Percentiles rank a stretch among this genome's conserved stretches.
phyloP scores from a whole-genome alignment of 1,140 invertebrate genomes.

The Cydia splendana region DNA sequence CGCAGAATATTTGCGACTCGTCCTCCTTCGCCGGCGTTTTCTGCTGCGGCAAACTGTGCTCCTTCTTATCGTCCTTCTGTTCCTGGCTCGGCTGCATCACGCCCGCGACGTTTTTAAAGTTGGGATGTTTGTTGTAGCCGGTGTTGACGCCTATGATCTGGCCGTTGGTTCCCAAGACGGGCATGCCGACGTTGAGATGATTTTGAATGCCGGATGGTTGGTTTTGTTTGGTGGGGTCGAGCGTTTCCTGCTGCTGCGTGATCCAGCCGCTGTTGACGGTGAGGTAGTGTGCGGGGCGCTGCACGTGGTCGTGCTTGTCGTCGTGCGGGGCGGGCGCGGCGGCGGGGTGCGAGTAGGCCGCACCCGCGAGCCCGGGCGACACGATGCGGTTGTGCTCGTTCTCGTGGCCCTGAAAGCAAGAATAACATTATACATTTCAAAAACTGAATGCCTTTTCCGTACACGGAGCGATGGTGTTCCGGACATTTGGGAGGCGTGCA shows the following conservation, averaged over 20 bases:
- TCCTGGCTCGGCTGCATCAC: conserved; percentile 55
- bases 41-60: conserved; percentile 42
- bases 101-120: conserved; percentile 55
- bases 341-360: conserved; percentile 44
- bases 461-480: no score
- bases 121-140: conserved; percentile 60
- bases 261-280: conserved; percentile 75
- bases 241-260: conserved; percentile 62
- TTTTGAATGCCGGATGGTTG: conserved; percentile 45
- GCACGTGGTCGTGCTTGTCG: conserved; percentile 65
- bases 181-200: conserved; percentile 61
- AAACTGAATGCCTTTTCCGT: no score
- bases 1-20: conserved; percentile 72
- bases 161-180: conserved; percentile 79
- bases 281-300: conserved; percentile 70
- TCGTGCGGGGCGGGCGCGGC: conserved; percentile 39
- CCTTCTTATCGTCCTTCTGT: conserved; percentile 64
- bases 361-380: conserved; percentile 51
- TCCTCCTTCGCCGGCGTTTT: conserved; percentile 57
- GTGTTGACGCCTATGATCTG: conserved; percentile 81
- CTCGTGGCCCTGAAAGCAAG: conserved; percentile 52
- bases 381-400: conserved; percentile 55
- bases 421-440: neutral
- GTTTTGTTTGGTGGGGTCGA: conserved; percentile 50
- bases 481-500: no score